These are phyloP conservation scores for Cataglyphis livida DNA, from an alignment of 2,888 invertebrate species.

Conservation along the genomic window DNA sequence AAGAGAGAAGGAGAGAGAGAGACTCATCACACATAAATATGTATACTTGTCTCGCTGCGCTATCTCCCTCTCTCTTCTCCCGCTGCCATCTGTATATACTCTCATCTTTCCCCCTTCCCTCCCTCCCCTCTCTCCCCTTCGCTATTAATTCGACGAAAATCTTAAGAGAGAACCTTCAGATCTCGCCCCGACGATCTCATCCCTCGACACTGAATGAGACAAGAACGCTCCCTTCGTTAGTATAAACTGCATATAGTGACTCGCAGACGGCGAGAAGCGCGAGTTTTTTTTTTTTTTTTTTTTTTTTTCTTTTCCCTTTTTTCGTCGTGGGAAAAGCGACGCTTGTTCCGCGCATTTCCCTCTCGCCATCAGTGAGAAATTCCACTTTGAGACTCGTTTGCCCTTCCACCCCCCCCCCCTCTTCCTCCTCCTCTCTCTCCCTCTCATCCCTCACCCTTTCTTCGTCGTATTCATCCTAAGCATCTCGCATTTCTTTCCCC, in stretches of 20 bases:
- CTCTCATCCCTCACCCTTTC: background rate
- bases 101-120: background rate
- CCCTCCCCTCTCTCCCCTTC: background rate
- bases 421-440: background rate
- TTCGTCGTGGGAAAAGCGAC: constrained; percentile 4
- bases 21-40: constrained; percentile 19
- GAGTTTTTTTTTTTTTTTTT: background rate
- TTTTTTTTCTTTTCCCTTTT: no score
- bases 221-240: constrained; percentile 42
- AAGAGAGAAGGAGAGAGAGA: background rate
- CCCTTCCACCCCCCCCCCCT: background rate
- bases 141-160: constrained; percentile 34
- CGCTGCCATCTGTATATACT: constrained; percentile 30
- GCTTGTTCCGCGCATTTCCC: background rate
- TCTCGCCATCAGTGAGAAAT: constrained; percentile 22
- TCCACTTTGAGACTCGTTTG: constrained; percentile 36
- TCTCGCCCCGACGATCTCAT: constrained; percentile 16
- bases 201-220: constrained; percentile 27
- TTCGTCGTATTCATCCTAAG: background rate
- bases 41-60: background rate
- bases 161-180: constrained; percentile 38
- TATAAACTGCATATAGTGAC: constrained; percentile 40
- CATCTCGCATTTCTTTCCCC: background rate
- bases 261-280: background rate
- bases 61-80: background rate